A percentile compares a stretch with the other conserved stretches of the same genome.
These are phyloP conservation scores for Dreissena polymorpha DNA, from an alignment of 1,140 invertebrate genomes.

Conservation along the genomic window DNA sequence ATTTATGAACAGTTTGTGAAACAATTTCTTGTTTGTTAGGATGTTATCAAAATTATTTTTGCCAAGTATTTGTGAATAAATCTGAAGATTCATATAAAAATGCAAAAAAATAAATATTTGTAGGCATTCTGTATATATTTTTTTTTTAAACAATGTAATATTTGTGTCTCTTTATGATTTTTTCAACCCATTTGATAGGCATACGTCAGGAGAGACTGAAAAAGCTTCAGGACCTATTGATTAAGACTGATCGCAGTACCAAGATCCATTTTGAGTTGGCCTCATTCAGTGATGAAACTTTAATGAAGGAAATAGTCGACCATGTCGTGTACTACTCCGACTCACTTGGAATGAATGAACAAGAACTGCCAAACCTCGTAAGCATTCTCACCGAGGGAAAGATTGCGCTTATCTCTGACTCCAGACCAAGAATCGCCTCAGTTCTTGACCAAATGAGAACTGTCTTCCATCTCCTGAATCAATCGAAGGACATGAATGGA, in stretches of 20 bases:
- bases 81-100: no score
- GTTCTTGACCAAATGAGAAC: conserved; percentile 92
- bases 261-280: conserved; percentile 94
- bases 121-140: no score
- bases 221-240: conserved; percentile 86
- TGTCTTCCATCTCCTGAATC: conserved; percentile 82
- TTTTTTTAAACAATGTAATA: no score
- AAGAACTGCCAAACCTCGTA: conserved; percentile 89
- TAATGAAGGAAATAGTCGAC: conserved; percentile 86
- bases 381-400: conserved; percentile 84
- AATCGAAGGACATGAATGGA: conserved; percentile 63
- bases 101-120: no score
- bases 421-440: conserved; percentile 89
- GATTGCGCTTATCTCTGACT: conserved; percentile 88
- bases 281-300: conserved; percentile 87
- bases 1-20: no score
- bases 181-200: no score
- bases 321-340: conserved; percentile 88
- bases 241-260: conserved; percentile 82
- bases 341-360: conserved; percentile 95
- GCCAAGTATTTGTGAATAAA: no score
- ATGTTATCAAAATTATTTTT: no score
- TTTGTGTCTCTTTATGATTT: no score
- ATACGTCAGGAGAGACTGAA: conserved; percentile 84
- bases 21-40: no score